These are phyloP conservation scores for Achroia grisella DNA, from an alignment of 1,140 invertebrate species.

Conservation along the genomic window DNA sequence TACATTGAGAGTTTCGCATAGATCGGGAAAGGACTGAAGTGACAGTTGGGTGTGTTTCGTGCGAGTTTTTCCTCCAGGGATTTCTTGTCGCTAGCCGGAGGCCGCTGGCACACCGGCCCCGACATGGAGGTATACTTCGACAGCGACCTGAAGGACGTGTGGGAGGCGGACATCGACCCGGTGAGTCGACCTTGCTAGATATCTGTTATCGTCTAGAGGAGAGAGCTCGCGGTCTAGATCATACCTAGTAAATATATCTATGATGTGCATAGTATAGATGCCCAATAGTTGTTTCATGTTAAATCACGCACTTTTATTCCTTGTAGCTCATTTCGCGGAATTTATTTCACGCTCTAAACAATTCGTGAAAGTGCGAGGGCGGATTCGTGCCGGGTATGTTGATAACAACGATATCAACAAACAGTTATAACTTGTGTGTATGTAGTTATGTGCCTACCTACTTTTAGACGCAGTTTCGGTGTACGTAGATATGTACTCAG, in stretches of 20 bases:
- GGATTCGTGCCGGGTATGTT: conserved; percentile 7
- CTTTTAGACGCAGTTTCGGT: no score
- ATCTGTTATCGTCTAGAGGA: conserved; percentile 38
- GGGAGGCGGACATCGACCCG: conserved; percentile 85
- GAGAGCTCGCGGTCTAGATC: conserved; percentile 11
- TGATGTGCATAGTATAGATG: no score
- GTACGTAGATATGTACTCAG: no score
- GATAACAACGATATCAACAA: conserved; percentile 21
- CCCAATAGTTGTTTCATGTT: no score
- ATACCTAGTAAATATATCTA: no score
- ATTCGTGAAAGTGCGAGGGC: conserved; percentile 3
- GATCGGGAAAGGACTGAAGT: conserved; percentile 46
- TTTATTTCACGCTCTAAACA: not conserved
- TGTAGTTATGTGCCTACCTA: no score
- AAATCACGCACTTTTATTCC: not conserved
- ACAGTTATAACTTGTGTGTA: no score
- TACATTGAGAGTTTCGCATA: conserved; percentile 46
- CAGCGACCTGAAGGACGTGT: conserved; percentile 83
- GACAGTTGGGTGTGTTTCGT: conserved; percentile 57
- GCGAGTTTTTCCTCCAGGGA: conserved; percentile 38
- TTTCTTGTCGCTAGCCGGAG: conserved; percentile 45
- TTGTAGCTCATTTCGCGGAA: not conserved
- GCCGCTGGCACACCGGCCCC: conserved; percentile 44
- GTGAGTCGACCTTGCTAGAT: conserved; percentile 74
- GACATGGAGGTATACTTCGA: conserved; percentile 81